A percentile compares a stretch with the other conserved stretches of the same genome.
Evolutionary conservation across 2,797 vertebrate genomes (phyloP).

Genomic region (Lophius americanus): DNA sequence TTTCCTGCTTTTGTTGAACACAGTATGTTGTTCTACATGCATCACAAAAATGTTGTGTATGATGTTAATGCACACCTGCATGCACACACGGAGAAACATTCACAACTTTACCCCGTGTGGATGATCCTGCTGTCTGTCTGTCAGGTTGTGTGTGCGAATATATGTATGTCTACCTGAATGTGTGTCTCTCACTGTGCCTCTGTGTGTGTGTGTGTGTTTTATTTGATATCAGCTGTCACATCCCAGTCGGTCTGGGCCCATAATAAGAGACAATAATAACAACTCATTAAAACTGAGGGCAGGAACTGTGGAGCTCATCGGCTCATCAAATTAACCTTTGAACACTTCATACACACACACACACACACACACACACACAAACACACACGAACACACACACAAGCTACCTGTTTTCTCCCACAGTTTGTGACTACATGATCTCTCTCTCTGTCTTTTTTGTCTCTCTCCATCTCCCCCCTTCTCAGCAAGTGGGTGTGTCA

Average conservation of each 20-base stretch:
- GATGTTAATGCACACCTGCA: slow-evolving; percentile 25
- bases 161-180: slow-evolving; percentile 33
- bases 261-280: slow-evolving; percentile 88
- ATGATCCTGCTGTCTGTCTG: slow-evolving; percentile 40
- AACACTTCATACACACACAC: slow-evolving; percentile 71
- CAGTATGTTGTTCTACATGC: slow-evolving; percentile 55
- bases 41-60: slow-evolving; percentile 34
- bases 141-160: slow-evolving; percentile 18
- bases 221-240: slow-evolving; percentile 84
- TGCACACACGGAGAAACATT: slow-evolving; percentile 5
- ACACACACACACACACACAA: slow-evolving; percentile 26
- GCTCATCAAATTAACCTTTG: slow-evolving; percentile 87
- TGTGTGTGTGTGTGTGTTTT: slow-evolving; percentile 61
- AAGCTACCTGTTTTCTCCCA: slow-evolving; percentile 75
- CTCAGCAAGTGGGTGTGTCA: slow-evolving; percentile 81
- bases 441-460: slow-evolving; percentile 86
- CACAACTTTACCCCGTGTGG: slow-evolving; percentile 33
- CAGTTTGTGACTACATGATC: slow-evolving; percentile 85
- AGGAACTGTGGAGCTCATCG: slow-evolving; percentile 84
- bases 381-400: slow-evolving; percentile 26
- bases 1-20: slow-evolving; percentile 78
- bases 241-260: slow-evolving; percentile 82
- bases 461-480: slow-evolving; percentile 79
- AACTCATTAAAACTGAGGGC: slow-evolving; percentile 85
- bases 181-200: slow-evolving; percentile 19